phyloP scores from a whole-genome alignment of 2,797 vertebrate species.

The Sternotherus odoratus region DNA sequence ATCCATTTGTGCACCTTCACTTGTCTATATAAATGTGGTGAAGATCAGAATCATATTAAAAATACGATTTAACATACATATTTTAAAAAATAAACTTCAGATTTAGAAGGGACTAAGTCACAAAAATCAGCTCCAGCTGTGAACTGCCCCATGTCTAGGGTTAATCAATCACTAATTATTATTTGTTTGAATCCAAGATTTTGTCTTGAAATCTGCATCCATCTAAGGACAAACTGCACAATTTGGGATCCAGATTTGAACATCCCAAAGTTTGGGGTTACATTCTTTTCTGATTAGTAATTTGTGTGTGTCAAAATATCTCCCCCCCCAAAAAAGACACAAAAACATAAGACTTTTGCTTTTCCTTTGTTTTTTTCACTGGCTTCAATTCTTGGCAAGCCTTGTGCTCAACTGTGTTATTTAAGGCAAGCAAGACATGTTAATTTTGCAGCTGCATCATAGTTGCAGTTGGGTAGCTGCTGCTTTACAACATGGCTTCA shows the following conservation, averaged over 20 bases:
- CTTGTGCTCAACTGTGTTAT: neutral
- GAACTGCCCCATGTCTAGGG: neutral
- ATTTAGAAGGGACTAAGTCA: neutral
- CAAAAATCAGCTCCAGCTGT: neutral
- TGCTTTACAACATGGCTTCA: neutral
- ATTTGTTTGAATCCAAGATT: neutral
- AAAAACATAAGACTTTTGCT: neutral
- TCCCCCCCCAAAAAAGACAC: neutral
- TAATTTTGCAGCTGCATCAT: neutral
- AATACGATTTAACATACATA: neutral
- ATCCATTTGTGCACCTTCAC: neutral
- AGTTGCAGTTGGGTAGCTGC: neutral
- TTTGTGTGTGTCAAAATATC: neutral
- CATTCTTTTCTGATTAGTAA: neutral
- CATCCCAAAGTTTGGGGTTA: neutral
- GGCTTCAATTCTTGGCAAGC: neutral
- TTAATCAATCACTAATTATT: neutral
- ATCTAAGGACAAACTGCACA: neutral
- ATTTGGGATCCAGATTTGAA: neutral
- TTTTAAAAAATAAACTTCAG: neutral
- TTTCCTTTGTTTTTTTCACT: accelerated
- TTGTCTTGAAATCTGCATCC: neutral
- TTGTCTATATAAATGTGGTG: neutral
- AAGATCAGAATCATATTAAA: neutral
- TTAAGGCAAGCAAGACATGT: neutral